These are phyloP conservation scores for Erethizon dorsatum DNA, from an alignment of 2,797 vertebrate species.

Conservation along the genomic window DNA sequence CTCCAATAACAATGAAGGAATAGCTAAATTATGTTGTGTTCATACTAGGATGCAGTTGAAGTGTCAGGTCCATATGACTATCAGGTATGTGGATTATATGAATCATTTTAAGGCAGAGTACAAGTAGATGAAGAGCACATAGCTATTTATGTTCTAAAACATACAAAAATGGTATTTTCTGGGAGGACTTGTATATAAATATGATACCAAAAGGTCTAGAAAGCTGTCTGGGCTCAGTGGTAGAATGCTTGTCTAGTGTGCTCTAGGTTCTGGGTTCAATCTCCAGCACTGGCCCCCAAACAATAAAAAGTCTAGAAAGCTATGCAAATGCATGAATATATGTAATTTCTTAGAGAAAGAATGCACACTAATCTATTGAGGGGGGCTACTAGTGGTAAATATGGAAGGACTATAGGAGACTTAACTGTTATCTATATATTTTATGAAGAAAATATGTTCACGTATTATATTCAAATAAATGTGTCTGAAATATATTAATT, in stretches of 20 bases:
- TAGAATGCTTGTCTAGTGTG: background rate
- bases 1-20: background rate
- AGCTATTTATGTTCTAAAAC: background rate
- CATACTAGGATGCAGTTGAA: background rate
- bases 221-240: background rate
- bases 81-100: background rate
- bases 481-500: conserved; percentile 48
- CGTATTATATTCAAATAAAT: conserved; percentile 58
- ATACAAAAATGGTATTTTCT: background rate
- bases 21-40: background rate
- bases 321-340: background rate
- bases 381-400: background rate
- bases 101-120: background rate
- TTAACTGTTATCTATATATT: conserved; percentile 6
- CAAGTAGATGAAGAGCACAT: background rate
- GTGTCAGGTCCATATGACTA: background rate
- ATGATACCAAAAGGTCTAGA: background rate
- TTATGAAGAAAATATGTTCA: background rate
- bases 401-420: background rate
- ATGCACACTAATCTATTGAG: background rate
- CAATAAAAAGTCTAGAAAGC: background rate
- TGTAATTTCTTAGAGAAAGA: background rate
- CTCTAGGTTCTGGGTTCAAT: background rate
- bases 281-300: background rate
- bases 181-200: background rate